A percentile compares a stretch with the other conserved stretches of the same genome.
These are phyloP conservation scores for Vanessa atalanta DNA, from an alignment of 1,140 invertebrate genomes.

Conservation along the genomic window DNA sequence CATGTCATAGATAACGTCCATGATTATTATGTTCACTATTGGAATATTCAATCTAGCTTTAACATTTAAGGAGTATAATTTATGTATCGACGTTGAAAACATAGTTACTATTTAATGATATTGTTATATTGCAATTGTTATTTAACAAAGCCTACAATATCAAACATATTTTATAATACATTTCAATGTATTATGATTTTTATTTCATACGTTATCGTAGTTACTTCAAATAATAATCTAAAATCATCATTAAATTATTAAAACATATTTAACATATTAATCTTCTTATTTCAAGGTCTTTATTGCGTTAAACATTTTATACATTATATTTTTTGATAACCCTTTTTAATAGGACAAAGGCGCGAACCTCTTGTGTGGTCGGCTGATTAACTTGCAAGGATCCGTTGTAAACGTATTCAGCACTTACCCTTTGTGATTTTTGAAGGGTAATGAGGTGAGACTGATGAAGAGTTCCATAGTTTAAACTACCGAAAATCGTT, in stretches of 20 bases:
- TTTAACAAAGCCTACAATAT: neutral
- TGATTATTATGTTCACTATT: constrained; percentile 20
- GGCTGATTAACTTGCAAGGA: constrained; percentile 18
- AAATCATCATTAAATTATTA: no score
- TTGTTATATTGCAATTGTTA: neutral
- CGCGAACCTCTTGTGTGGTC: constrained; percentile 9
- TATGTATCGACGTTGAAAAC: neutral
- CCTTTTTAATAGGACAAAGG: constrained; percentile 1
- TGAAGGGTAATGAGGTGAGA: constrained; percentile 22
- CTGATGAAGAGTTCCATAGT: neutral
- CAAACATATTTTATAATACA: no score
- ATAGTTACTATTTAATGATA: constrained; percentile 3
- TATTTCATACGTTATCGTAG: no score
- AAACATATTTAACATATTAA: neutral
- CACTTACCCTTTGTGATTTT: constrained; percentile 15
- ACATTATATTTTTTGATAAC: constrained; percentile 3
- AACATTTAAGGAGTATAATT: neutral
- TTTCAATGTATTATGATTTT: no score
- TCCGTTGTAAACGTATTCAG: constrained; percentile 15
- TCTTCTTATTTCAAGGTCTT: neutral
- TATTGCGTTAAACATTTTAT: neutral
- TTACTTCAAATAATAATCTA: no score
- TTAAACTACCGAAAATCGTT: neutral
- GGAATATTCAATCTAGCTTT: neutral
- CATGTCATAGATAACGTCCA: constrained; percentile 24